Evolutionary conservation across 2,888 invertebrate species (phyloP).

Genomic region (Kryphioiulus occultus): DNA sequence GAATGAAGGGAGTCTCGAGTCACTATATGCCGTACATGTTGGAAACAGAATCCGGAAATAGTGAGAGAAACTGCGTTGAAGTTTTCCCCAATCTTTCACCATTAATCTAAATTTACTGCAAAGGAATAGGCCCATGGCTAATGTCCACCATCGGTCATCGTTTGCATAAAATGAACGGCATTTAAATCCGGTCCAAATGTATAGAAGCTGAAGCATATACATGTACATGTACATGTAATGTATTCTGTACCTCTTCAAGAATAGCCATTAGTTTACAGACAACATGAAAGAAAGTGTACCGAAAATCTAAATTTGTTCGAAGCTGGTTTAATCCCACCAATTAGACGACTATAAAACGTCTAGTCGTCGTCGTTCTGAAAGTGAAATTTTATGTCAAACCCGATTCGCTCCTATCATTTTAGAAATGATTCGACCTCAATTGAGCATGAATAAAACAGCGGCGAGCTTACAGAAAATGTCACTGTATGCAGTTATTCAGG

Average conservation of each 20-base stretch:
- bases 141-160: conserved; percentile 38
- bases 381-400: not conserved
- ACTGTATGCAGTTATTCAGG: conserved; percentile 32
- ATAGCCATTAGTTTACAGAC: too few species aligned
- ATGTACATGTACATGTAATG: too few species aligned
- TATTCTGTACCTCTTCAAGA: too few species aligned
- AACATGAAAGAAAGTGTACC: not conserved
- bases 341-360: not conserved
- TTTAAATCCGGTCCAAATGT: not conserved
- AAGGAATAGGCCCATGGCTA: not conserved
- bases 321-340: not conserved
- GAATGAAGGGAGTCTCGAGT: not conserved
- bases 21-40: not conserved
- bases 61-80: not conserved
- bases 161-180: not conserved
- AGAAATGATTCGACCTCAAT: conserved; percentile 6
- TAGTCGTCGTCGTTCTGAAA: not conserved
- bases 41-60: not conserved
- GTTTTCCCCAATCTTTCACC: not conserved
- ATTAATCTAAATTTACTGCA: not conserved
- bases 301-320: not conserved
- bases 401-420: not conserved
- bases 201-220: too few species aligned
- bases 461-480: conserved; percentile 39
- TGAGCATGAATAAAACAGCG: conserved; percentile 35